phyloP scores from a whole-genome alignment of 2,113 vertebrate species.

The Ageneiosus marmoratus region DNA sequence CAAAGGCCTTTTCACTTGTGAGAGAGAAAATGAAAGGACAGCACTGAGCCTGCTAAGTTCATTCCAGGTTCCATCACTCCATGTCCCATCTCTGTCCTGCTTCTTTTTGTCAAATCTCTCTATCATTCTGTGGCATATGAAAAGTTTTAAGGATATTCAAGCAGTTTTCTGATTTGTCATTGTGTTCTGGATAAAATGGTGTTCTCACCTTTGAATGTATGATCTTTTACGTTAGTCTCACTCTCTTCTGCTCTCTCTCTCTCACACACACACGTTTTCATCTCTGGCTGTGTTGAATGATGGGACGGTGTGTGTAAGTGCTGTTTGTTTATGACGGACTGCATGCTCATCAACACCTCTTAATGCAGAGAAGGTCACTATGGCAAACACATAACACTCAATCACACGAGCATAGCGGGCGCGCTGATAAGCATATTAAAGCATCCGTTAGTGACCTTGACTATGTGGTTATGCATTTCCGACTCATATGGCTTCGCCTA shows the following conservation, averaged over 20 bases:
- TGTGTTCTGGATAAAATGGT: conserved; percentile 5
- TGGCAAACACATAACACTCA: conserved; percentile 43
- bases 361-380: conserved; percentile 52
- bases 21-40: conserved; percentile 28
- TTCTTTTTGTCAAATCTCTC: conserved; percentile 9
- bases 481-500: conserved; percentile 7
- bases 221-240: not conserved
- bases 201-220: not conserved
- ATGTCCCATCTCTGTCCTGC: not conserved
- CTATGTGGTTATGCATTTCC: conserved; percentile 30
- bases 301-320: conserved; percentile 27
- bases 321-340: conserved; percentile 49
- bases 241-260: not conserved
- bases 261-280: conserved; percentile 7
- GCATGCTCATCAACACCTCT: conserved; percentile 46
- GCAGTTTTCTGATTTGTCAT: conserved; percentile 17
- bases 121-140: conserved; percentile 5
- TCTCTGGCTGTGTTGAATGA: conserved; percentile 32
- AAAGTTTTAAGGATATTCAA: conserved; percentile 5
- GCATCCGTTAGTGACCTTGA: conserved; percentile 31
- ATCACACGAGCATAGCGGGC: conserved; percentile 23
- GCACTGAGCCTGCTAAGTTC: conserved; percentile 34
- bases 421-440: conserved; percentile 45
- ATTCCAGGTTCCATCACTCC: not conserved
- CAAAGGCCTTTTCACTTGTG: conserved; percentile 25